These are phyloP conservation scores for Hirudo medicinalis DNA, from an alignment of 1,140 invertebrate species.

Conservation along the genomic window DNA sequence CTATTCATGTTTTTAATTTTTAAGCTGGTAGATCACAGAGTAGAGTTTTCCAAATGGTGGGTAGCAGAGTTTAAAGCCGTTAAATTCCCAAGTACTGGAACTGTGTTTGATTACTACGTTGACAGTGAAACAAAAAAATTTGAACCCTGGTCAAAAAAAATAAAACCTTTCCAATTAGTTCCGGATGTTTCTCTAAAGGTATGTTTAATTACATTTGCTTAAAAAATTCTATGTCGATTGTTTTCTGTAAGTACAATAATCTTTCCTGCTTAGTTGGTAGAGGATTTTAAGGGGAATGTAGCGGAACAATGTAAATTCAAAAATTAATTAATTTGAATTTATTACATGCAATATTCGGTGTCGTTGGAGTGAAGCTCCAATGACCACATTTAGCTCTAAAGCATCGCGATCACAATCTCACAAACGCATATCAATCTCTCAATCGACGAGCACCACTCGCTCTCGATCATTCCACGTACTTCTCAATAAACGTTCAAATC, in stretches of 20 bases:
- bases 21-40: slow-evolving; percentile 63
- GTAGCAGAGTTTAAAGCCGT: slow-evolving; percentile 85
- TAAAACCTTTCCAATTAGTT: slow-evolving; percentile 78
- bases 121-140: slow-evolving; percentile 79
- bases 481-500: too few relatives aligned
- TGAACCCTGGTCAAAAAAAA: slow-evolving; percentile 70
- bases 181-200: slow-evolving; percentile 78
- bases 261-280: too few relatives aligned
- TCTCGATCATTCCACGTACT: too few relatives aligned
- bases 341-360: too few relatives aligned
- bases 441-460: too few relatives aligned
- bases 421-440: too few relatives aligned
- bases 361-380: too few relatives aligned
- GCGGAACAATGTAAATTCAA: too few relatives aligned
- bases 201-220: background rate
- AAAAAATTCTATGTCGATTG: background rate
- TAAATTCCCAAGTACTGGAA: slow-evolving; percentile 65
- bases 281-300: too few relatives aligned
- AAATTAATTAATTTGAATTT: too few relatives aligned
- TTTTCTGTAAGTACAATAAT: background rate
- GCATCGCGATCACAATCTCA: too few relatives aligned
- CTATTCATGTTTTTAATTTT: slow-evolving; percentile 15
- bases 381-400: too few relatives aligned
- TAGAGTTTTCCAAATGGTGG: slow-evolving; percentile 96
- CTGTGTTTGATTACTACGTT: slow-evolving; percentile 88